Conservation (phyloP, 2,113 vertebrate species). For the Sorex araneus region DNA sequence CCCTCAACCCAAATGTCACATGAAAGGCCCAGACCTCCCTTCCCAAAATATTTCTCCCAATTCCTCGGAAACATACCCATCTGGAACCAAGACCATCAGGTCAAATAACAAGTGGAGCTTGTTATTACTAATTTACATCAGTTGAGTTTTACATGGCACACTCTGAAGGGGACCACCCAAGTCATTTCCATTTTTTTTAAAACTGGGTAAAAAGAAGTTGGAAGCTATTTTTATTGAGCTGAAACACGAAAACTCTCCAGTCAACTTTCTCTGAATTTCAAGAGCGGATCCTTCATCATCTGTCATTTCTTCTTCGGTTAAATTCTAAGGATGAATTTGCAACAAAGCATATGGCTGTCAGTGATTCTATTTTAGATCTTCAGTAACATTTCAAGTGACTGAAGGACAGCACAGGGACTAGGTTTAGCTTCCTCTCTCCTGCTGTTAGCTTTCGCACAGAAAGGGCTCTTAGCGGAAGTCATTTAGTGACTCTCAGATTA, state of each 20-base stretch:
- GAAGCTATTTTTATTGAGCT: slow-evolving; percentile 65
- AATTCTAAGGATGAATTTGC: slow-evolving; percentile 44
- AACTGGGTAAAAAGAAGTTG: slow-evolving; percentile 64
- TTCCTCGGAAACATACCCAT: slow-evolving; percentile 14
- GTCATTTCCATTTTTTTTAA: slow-evolving; percentile 57
- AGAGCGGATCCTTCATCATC: slow-evolving; percentile 26
- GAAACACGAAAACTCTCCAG: slow-evolving; percentile 57
- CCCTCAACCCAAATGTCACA: background rate
- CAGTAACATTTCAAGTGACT: background rate
- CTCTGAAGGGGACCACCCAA: slow-evolving; percentile 12
- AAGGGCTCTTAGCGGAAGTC: background rate
- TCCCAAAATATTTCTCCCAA: slow-evolving; percentile 36
- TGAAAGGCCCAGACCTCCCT: background rate
- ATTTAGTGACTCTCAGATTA: background rate
- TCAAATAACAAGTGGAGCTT: slow-evolving; percentile 24
- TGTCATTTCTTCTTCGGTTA: slow-evolving; percentile 54
- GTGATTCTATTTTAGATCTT: slow-evolving; percentile 27
- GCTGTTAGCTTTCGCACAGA: slow-evolving; percentile 29
- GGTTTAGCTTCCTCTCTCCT: slow-evolving; percentile 14
- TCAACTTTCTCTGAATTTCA: slow-evolving; percentile 40
- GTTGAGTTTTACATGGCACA: background rate
- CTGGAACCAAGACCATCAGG: background rate
- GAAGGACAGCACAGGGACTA: background rate
- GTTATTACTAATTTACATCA: slow-evolving; percentile 48
- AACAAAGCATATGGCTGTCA: background rate